phyloP scores from a whole-genome alignment of 2,113 vertebrate genomes.

The Platichthys flesus region DNA sequence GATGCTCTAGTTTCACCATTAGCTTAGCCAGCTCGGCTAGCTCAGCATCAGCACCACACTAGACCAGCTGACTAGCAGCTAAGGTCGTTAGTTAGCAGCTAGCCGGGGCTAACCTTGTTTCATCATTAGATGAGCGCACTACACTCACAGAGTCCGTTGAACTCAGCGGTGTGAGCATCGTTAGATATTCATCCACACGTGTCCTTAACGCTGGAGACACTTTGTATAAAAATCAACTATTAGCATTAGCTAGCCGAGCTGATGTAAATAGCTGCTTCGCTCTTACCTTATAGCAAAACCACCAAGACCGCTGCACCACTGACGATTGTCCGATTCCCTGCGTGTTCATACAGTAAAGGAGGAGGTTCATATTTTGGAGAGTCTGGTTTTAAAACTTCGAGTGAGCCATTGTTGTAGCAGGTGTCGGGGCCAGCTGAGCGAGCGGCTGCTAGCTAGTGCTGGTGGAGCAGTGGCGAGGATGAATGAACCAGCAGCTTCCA shows the following conservation, averaged over 20 bases:
- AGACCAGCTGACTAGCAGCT: conserved; percentile 46
- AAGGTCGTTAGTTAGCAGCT: conserved; percentile 22
- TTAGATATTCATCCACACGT: background rate
- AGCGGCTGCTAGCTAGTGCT: background rate
- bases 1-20: background rate
- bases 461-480: background rate
- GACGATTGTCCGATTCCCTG: conserved; percentile 40
- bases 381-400: conserved; percentile 1
- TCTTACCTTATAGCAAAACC: conserved; percentile 56
- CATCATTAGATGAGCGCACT: background rate
- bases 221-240: background rate
- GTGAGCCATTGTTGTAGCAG: conserved; percentile 29
- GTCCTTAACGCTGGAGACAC: background rate
- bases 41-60: conserved; percentile 72
- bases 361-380: conserved; percentile 43
- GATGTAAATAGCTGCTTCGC: background rate
- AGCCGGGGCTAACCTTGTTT: background rate
- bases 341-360: conserved; percentile 8
- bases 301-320: conserved; percentile 41
- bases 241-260: background rate
- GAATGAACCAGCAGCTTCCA: conserved; percentile 52
- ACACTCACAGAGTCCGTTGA: background rate
- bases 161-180: too few species aligned
- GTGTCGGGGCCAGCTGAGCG: background rate
- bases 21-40: conserved; percentile 13